These are phyloP conservation scores for Calephelis nemesis DNA, from an alignment of 1,140 invertebrate genomes.

Conservation along the genomic window DNA sequence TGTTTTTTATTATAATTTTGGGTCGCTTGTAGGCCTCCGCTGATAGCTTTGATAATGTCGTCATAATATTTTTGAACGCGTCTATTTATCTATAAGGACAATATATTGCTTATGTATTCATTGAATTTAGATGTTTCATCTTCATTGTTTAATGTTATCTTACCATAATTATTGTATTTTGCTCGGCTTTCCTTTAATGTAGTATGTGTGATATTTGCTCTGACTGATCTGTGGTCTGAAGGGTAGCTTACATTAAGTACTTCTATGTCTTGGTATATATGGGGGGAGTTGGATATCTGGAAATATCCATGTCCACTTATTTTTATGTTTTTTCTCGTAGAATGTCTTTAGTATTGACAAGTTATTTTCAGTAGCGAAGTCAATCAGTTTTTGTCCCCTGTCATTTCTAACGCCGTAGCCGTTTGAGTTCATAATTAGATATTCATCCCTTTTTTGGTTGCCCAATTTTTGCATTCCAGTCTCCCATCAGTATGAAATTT, in stretches of 20 bases:
- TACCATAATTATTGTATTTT: constrained; percentile 15
- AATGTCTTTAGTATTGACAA: constrained; percentile 32
- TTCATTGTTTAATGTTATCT: constrained; percentile 11
- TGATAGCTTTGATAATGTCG: not conserved
- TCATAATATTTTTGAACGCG: not conserved
- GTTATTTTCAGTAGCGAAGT: constrained; percentile 33
- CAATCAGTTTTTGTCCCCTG: constrained; percentile 34
- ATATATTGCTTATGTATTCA: not conserved
- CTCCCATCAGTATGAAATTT: constrained; percentile 29
- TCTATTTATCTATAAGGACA: not conserved
- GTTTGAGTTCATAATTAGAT: constrained; percentile 29
- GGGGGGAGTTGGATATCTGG: constrained; percentile 21
- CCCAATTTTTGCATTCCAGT: constrained; percentile 34
- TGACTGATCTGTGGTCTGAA: constrained; percentile 31
- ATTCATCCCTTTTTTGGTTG: constrained; percentile 9
- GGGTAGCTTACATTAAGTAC: constrained; percentile 34
- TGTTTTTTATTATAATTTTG: too few relatives aligned
- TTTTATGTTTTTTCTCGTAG: constrained; percentile 28
- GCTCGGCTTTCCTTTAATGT: constrained; percentile 2
- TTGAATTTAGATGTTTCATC: constrained; percentile 14
- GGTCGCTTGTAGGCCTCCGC: too few relatives aligned
- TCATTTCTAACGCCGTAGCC: constrained; percentile 33
- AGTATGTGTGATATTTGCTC: too few relatives aligned
- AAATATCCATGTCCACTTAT: constrained; percentile 31
- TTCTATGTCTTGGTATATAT: constrained; percentile 30